phyloP scores from a whole-genome alignment of 1,140 invertebrate species.

The Aphidius gifuensis region DNA sequence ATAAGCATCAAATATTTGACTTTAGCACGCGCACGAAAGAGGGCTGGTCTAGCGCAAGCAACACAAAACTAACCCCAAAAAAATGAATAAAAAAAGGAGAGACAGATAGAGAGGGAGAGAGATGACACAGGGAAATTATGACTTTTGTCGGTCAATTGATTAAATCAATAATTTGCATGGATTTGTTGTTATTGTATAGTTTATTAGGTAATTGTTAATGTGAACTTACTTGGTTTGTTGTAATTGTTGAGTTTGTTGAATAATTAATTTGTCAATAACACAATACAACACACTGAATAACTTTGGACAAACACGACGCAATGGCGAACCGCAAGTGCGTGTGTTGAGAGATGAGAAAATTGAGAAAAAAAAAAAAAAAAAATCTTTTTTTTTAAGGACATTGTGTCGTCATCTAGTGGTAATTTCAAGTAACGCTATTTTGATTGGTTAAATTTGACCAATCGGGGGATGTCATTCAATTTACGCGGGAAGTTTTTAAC shows the following conservation, averaged over 20 bases:
- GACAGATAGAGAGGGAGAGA: too few relatives aligned
- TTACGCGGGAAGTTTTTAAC: slow-evolving; percentile 32
- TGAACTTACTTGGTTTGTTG: background rate
- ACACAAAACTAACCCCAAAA: slow-evolving; percentile 35
- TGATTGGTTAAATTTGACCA: slow-evolving; percentile 26
- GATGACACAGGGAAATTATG: background rate
- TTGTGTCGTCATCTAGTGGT: slow-evolving; percentile 36
- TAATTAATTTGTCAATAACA: slow-evolving; percentile 38
- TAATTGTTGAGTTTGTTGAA: slow-evolving; percentile 18
- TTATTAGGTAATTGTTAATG: background rate
- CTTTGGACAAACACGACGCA: slow-evolving; percentile 36
- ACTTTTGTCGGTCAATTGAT: background rate
- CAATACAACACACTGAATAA: slow-evolving; percentile 29
- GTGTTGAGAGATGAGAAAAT: background rate
- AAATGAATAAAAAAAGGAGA: slow-evolving; percentile 6
- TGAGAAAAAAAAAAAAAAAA: too few relatives aligned
- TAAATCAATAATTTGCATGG: background rate
- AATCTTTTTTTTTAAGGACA: slow-evolving; percentile 18
- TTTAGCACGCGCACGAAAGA: slow-evolving; percentile 36
- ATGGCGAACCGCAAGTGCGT: slow-evolving; percentile 38
- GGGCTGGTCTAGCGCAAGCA: slow-evolving; percentile 28
- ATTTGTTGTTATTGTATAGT: background rate
- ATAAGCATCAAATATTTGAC: background rate
- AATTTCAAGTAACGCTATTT: background rate
- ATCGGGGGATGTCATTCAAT: background rate